Evolutionary conservation across 2,113 vertebrate species (phyloP).

Genomic region (Lampris incognitus): DNA sequence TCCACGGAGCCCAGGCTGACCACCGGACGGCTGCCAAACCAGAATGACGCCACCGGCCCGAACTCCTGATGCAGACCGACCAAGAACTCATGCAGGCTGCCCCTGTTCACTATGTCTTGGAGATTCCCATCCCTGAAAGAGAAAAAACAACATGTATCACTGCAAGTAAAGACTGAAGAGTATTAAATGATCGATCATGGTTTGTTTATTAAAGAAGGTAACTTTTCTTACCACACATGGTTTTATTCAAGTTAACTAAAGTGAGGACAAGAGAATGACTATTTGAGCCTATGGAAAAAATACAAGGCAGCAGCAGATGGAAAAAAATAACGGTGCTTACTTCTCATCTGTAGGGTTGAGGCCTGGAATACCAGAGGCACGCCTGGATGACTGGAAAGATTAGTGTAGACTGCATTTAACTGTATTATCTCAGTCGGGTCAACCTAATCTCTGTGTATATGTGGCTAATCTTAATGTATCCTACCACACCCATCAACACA

Average conservation of each 20-base stretch:
- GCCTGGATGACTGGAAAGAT: slow-evolving; percentile 88
- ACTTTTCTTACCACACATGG: too few species aligned
- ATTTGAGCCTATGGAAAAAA: neutral
- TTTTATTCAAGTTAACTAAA: too few species aligned
- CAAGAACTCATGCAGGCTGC: slow-evolving; percentile 94
- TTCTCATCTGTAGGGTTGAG: slow-evolving; percentile 94
- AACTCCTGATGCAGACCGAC: slow-evolving; percentile 89
- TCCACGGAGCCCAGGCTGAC: slow-evolving; percentile 91
- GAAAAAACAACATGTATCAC: neutral
- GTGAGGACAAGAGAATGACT: neutral
- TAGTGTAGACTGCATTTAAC: neutral
- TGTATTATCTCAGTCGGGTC: neutral
- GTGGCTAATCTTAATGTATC: neutral
- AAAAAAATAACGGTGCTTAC: slow-evolving; percentile 79
- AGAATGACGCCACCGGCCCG: slow-evolving; percentile 93
- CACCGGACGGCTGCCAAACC: slow-evolving; percentile 93
- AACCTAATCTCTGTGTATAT: neutral
- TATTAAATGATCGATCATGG: too few species aligned
- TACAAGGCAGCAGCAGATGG: neutral
- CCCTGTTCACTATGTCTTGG: slow-evolving; percentile 90
- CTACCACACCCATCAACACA: neutral
- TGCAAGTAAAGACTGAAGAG: neutral
- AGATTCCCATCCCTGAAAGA: slow-evolving; percentile 93
- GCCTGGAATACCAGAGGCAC: slow-evolving; percentile 92
- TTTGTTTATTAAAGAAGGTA: too few species aligned